These are phyloP conservation scores for Onthophagus sagittarius DNA, from an alignment of 2,888 invertebrate genomes.

Conservation along the genomic window DNA sequence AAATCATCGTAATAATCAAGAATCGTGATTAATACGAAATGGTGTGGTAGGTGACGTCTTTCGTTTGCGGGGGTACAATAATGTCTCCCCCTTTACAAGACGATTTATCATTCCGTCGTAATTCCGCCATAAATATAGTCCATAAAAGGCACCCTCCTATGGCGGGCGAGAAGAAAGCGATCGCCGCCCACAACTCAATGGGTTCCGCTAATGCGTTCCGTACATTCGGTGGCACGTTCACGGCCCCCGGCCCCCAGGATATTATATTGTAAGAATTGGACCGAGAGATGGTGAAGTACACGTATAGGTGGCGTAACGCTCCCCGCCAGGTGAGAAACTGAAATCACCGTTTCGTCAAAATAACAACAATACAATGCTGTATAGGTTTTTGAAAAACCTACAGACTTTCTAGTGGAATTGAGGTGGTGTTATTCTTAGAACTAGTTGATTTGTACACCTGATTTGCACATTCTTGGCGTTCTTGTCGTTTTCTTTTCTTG, in stretches of 20 bases:
- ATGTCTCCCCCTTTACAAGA: constrained; percentile 9
- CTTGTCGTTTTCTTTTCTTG: not conserved
- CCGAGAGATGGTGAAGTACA: not conserved
- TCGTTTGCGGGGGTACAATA: not conserved
- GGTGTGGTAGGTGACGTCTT: not conserved
- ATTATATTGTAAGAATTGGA: not conserved
- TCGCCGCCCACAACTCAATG: constrained; percentile 21
- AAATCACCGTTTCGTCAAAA: not conserved
- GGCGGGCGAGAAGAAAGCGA: constrained; percentile 1
- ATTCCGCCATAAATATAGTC: constrained; percentile 22
- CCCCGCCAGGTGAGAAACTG: not conserved
- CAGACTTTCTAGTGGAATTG: not conserved
- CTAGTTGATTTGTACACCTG: not conserved
- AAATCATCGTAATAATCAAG: not conserved
- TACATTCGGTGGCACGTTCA: constrained; percentile 30
- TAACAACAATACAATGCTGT: not conserved
- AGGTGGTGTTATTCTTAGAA: not conserved
- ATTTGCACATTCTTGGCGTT: not conserved
- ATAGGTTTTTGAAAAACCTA: not conserved
- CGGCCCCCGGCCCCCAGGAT: constrained; percentile 25
- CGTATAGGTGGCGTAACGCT: not conserved
- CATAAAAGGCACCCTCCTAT: constrained; percentile 15
- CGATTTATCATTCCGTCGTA: constrained; percentile 20
- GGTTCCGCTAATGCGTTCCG: constrained; percentile 21
- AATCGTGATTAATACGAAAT: not conserved